phyloP scores from a whole-genome alignment of 2,113 vertebrate species.

The Phaethon lepturus region DNA sequence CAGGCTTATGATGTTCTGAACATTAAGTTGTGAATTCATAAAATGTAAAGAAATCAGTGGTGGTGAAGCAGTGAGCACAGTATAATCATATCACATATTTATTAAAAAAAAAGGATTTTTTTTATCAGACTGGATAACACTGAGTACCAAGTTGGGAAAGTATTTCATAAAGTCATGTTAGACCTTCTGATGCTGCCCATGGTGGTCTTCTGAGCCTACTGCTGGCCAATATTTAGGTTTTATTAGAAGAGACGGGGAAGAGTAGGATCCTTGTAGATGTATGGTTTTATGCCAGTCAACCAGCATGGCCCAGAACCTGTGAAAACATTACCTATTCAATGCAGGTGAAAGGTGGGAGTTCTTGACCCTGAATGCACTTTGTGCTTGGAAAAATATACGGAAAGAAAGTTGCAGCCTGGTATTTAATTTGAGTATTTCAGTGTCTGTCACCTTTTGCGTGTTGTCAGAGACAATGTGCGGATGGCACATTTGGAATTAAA shows the following conservation, averaged over 20 bases:
- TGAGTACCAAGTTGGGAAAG: background rate
- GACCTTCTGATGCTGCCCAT: background rate
- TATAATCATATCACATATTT: background rate
- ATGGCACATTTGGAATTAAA: background rate
- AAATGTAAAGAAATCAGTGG: background rate
- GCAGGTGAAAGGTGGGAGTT: background rate
- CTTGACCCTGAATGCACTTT: background rate
- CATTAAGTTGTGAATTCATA: background rate
- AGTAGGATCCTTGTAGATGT: background rate
- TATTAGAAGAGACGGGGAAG: background rate
- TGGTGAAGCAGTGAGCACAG: background rate
- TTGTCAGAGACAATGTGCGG: background rate
- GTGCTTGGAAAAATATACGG: background rate
- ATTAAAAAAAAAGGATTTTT: background rate
- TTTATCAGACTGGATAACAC: background rate
- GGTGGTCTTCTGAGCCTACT: background rate
- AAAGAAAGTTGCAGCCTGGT: background rate
- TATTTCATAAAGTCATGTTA: background rate
- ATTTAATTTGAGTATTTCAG: background rate
- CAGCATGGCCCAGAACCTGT: background rate
- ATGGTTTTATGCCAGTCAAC: background rate
- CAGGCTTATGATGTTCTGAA: background rate
- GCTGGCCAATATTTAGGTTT: background rate
- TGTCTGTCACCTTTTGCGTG: background rate
- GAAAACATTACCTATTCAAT: background rate